Evolutionary conservation across 2,113 vertebrate species (phyloP).

Genomic region (Brienomyrus longianalis): DNA sequence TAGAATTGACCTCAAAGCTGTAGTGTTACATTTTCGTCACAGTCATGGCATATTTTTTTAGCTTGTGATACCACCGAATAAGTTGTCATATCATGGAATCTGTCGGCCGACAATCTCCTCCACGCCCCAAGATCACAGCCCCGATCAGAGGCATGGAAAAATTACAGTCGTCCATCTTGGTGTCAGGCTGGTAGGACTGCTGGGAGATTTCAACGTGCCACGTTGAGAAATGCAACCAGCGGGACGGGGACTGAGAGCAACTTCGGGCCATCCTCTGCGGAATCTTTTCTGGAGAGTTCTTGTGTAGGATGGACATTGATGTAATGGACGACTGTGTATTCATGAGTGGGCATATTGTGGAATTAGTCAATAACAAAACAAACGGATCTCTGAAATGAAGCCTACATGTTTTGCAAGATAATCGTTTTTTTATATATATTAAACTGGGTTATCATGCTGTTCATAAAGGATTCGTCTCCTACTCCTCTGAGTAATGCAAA

Average conservation of each 20-base stretch:
- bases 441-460: background rate
- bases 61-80: background rate
- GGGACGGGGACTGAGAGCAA: background rate
- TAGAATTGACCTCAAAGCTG: background rate
- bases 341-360: background rate
- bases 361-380: background rate
- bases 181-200: background rate
- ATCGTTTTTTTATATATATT: background rate
- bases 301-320: background rate
- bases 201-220: background rate
- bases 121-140: background rate
- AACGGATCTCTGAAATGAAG: background rate
- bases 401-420: background rate
- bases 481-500: background rate
- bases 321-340: background rate
- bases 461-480: background rate
- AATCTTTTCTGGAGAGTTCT: background rate
- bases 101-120: background rate
- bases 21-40: background rate
- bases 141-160: background rate
- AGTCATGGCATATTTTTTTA: background rate
- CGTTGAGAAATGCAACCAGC: background rate
- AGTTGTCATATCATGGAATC: background rate
- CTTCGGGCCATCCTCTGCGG: background rate
- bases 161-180: slow-evolving; percentile 13